Evolutionary conservation across 2,888 invertebrate genomes (phyloP).

Genomic region (Amphipyra tragopoginis): DNA sequence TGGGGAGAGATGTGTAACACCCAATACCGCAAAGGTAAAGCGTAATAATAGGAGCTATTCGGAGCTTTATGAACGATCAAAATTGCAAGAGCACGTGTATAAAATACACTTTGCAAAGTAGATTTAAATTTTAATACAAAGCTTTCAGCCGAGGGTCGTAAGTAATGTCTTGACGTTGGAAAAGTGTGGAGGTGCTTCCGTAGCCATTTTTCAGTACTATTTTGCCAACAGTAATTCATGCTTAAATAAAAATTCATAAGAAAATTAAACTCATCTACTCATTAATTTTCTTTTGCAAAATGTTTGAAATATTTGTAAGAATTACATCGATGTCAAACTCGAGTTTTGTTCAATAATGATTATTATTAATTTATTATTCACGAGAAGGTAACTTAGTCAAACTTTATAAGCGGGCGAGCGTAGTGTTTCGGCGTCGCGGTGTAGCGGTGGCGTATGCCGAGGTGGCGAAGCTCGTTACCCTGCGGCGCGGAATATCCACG

Average conservation of each 20-base stretch:
- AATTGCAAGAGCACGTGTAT: conserved; percentile 89
- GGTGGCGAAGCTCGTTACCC: conserved; percentile 41
- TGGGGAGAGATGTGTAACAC: conserved; percentile 84
- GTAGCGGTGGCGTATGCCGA: conserved; percentile 28
- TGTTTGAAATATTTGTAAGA: conserved; percentile 5
- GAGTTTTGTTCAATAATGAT: conserved; percentile 1
- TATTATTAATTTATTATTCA: conserved; percentile 29
- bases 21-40: conserved; percentile 87
- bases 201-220: conserved; percentile 53
- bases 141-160: conserved; percentile 88
- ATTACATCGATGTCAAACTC: conserved; percentile 2
- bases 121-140: conserved; percentile 90
- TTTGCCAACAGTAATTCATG: conserved; percentile 44
- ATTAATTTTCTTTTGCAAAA: conserved; percentile 6
- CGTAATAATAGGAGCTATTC: conserved; percentile 88
- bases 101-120: conserved; percentile 90
- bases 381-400: conserved; percentile 17
- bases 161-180: conserved; percentile 86
- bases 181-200: conserved; percentile 78
- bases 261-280: conserved; percentile 30
- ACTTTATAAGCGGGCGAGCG: conserved; percentile 9
- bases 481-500: conserved; percentile 74
- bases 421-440: conserved; percentile 7
- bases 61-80: conserved; percentile 89
- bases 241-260: conserved; percentile 39